These are phyloP conservation scores for Oophaga pumilio DNA, from an alignment of 2,113 vertebrate genomes.

Conservation along the genomic window DNA sequence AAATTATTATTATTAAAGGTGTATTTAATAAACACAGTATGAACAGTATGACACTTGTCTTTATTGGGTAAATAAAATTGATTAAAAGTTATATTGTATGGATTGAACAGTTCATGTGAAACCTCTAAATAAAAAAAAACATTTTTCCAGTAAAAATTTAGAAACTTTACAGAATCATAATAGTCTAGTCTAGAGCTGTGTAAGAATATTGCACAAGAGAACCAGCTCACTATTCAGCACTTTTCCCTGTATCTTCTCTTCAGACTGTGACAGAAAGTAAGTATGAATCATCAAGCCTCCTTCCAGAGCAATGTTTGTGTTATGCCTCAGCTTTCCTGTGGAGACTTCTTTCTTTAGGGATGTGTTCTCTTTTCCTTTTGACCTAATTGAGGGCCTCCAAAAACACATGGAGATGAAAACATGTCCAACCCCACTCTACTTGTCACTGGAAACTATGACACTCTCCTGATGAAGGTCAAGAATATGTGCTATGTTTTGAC, in stretches of 20 bases:
- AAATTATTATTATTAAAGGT: not conserved
- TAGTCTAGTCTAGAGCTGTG: not conserved
- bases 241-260: slow-evolving; percentile 36
- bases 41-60: not conserved
- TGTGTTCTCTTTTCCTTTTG: slow-evolving; percentile 37
- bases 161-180: not conserved
- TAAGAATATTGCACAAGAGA: not conserved
- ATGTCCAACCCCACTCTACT: slow-evolving; percentile 31
- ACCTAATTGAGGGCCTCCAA: slow-evolving; percentile 58
- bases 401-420: slow-evolving; percentile 65
- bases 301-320: slow-evolving; percentile 54
- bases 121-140: not conserved
- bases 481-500: slow-evolving; percentile 46
- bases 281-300: slow-evolving; percentile 48
- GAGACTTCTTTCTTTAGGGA: slow-evolving; percentile 43
- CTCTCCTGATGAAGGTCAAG: slow-evolving; percentile 55
- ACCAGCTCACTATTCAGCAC: slow-evolving; percentile 31
- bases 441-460: slow-evolving; percentile 45
- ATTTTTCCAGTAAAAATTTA: not conserved
- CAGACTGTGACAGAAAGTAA: slow-evolving; percentile 32
- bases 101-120: not conserved
- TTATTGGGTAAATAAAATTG: not conserved
- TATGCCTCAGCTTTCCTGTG: slow-evolving; percentile 22
- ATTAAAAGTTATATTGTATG: not conserved
- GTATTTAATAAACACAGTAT: not conserved